phyloP scores from a whole-genome alignment of 2,113 vertebrate species.

The Dipodomys stephensi region DNA sequence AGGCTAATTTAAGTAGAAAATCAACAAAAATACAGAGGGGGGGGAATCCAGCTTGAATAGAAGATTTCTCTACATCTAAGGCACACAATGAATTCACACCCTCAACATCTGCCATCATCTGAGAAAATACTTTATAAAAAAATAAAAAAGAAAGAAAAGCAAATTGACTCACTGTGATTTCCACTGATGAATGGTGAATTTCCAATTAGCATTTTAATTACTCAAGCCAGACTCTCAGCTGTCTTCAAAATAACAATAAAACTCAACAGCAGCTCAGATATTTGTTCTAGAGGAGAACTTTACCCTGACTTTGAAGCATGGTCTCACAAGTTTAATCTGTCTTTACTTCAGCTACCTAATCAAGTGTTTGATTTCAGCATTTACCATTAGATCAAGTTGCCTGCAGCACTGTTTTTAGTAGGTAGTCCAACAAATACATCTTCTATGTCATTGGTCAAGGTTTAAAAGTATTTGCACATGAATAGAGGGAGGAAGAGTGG shows the following conservation, averaged over 20 bases:
- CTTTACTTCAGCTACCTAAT: neutral
- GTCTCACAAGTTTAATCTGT: neutral
- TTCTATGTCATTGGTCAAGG: neutral
- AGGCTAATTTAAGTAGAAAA: constrained; percentile 89
- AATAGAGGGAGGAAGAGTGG: too few species aligned
- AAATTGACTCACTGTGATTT: constrained; percentile 80
- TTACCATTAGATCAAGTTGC: neutral
- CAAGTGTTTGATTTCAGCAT: neutral
- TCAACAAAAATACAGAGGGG: constrained; percentile 85
- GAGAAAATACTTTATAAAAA: constrained; percentile 68
- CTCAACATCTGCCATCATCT: constrained; percentile 84
- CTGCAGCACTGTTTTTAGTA: neutral
- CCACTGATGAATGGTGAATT: constrained; percentile 86
- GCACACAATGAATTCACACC: constrained; percentile 84
- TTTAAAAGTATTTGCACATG: too few species aligned
- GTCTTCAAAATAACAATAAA: constrained; percentile 81
- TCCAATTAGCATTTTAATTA: constrained; percentile 90
- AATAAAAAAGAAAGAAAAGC: constrained; percentile 41
- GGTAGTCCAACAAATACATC: neutral
- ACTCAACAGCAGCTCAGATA: constrained; percentile 76
- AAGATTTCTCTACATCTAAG: constrained; percentile 77
- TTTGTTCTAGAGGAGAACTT: constrained; percentile 36
- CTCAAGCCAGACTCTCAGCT: constrained; percentile 84
- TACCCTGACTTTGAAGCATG: neutral
- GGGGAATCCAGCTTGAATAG: constrained; percentile 74